Percentiles rank a stretch among this genome's conserved stretches.
These are phyloP conservation scores for Stratiomys singularior DNA, from an alignment of 2,888 invertebrate species.

Conservation along the genomic window DNA sequence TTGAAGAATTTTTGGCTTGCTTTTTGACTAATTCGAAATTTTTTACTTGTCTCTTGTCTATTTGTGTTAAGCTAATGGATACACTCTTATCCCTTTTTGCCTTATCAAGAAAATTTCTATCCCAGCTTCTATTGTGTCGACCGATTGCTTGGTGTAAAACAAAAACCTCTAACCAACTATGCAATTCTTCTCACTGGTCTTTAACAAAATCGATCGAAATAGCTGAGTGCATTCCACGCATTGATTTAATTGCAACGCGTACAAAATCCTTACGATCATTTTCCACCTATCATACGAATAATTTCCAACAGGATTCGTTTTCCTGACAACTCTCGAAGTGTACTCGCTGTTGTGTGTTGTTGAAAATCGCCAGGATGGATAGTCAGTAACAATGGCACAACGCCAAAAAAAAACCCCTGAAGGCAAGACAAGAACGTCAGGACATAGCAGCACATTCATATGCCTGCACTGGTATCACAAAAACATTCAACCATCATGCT, in stretches of 20 bases:
- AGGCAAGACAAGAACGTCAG: neutral
- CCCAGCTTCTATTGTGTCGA: too few relatives aligned
- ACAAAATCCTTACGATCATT: neutral
- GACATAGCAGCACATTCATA: neutral
- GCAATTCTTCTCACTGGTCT: too few relatives aligned
- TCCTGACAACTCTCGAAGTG: neutral
- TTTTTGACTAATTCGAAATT: too few relatives aligned
- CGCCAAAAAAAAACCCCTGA: neutral
- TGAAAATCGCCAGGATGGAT: neutral
- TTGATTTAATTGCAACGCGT: neutral
- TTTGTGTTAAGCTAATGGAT: too few relatives aligned
- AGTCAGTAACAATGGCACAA: neutral
- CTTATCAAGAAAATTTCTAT: too few relatives aligned
- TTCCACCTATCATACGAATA: neutral
- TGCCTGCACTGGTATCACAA: neutral
- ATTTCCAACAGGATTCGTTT: conserved; percentile 22
- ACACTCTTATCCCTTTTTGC: too few relatives aligned
- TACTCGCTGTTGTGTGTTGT: neutral
- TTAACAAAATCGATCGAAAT: neutral
- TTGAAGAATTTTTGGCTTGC: too few relatives aligned
- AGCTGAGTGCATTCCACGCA: neutral
- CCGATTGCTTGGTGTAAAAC: too few relatives aligned
- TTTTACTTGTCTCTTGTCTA: too few relatives aligned
- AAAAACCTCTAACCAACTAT: too few relatives aligned
- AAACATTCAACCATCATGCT: neutral